A percentile compares a stretch with the other conserved stretches of the same genome.
Conservation (phyloP, 2,888 invertebrate genomes). For the Conomelus anceps region DNA sequence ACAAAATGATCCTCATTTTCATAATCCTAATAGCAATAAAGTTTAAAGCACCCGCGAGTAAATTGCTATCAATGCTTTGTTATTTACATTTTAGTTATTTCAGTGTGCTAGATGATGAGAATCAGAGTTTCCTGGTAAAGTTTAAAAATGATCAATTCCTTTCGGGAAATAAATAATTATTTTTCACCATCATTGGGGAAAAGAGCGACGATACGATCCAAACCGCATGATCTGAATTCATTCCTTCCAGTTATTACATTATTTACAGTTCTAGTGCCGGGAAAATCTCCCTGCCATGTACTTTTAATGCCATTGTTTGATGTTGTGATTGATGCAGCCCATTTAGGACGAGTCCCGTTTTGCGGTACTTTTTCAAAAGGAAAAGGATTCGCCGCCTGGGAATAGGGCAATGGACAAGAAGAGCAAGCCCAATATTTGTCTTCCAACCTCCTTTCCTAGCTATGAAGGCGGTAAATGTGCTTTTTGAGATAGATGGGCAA, state of each 20-base stretch:
- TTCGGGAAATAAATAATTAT: neutral
- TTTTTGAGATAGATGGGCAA: neutral
- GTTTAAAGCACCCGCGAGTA: too few relatives aligned
- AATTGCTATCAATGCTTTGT: too few relatives aligned
- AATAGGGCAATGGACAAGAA: neutral
- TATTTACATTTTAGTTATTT: too few relatives aligned
- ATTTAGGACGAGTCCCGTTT: neutral
- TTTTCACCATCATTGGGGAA: neutral
- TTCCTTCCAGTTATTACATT: neutral
- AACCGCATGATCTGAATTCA: neutral
- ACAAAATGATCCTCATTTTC: too few relatives aligned
- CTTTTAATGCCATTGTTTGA: neutral
- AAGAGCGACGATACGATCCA: neutral
- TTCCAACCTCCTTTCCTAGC: neutral
- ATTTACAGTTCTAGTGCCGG: neutral
- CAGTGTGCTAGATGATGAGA: neutral
- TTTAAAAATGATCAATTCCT: neutral
- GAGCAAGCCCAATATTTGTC: neutral
- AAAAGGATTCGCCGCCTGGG: neutral
- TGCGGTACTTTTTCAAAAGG: neutral
- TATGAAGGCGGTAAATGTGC: neutral
- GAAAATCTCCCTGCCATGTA: neutral
- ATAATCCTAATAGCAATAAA: too few relatives aligned
- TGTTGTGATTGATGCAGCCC: neutral
- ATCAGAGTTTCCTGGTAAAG: neutral